These are phyloP conservation scores for Hydriomena furcata DNA, from an alignment of 2,888 invertebrate genomes.

Conservation along the genomic window DNA sequence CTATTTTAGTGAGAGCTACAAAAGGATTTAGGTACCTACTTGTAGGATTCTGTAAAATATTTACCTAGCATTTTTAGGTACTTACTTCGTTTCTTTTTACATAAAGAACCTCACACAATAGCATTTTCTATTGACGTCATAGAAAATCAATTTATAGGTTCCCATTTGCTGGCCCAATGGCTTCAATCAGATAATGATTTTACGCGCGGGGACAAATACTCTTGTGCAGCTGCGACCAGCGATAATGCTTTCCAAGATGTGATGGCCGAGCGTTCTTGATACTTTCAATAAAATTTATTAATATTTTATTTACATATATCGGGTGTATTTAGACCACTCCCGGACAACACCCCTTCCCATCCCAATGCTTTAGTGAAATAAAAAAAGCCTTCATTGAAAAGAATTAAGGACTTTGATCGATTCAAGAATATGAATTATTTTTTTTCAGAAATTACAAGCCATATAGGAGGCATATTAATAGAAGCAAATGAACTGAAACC, in stretches of 20 bases:
- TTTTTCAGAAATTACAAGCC: too few species aligned
- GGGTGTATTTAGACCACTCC: too few species aligned
- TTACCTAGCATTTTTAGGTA: too few species aligned
- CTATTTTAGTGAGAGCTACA: too few species aligned
- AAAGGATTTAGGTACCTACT: slow-evolving; percentile 5
- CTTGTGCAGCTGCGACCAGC: slow-evolving; percentile 72
- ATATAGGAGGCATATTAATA: too few species aligned
- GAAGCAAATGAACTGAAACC: too few species aligned
- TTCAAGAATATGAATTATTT: too few species aligned
- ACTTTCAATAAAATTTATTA: slow-evolving; percentile 33
- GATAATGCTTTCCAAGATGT: slow-evolving; percentile 55
- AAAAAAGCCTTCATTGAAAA: too few species aligned
- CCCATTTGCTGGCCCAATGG: slow-evolving; percentile 69
- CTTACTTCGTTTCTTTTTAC: background rate
- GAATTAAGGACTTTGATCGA: too few species aligned
- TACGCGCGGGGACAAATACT: slow-evolving; percentile 69
- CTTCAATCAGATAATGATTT: slow-evolving; percentile 76
- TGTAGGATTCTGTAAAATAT: background rate
- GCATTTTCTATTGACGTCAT: slow-evolving; percentile 61
- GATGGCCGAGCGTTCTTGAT: slow-evolving; percentile 41
- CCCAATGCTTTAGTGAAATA: too few species aligned
- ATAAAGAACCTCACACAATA: slow-evolving; percentile 5
- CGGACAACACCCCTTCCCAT: too few species aligned
- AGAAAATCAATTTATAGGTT: slow-evolving; percentile 65
- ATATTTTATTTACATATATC: too few species aligned